A percentile compares a stretch with the other conserved stretches of the same genome.
Evolutionary conservation across 2,113 vertebrate genomes (phyloP).

Genomic region (Sciurus niger): DNA sequence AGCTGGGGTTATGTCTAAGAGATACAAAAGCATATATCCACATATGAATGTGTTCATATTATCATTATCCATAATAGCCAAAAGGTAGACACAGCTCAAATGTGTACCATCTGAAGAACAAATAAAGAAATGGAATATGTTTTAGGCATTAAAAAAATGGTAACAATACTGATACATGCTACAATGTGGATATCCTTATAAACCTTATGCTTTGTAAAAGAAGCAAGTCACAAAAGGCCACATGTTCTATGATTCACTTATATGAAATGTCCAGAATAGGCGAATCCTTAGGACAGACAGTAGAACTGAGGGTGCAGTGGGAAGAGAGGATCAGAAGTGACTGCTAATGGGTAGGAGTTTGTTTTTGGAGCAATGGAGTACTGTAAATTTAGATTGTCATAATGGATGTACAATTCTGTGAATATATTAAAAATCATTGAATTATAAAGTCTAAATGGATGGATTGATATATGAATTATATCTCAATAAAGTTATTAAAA

Average conservation of each 20-base stretch:
- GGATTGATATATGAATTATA: not conserved
- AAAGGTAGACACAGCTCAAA: not conserved
- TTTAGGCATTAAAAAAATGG: not conserved
- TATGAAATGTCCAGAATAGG: not conserved
- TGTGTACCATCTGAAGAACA: not conserved
- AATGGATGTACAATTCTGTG: not conserved
- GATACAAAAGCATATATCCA: not conserved
- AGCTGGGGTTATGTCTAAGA: not conserved
- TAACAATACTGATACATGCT: too few species aligned
- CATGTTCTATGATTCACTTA: not conserved
- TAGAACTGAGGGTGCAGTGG: not conserved
- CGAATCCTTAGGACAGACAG: not conserved
- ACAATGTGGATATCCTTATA: not conserved
- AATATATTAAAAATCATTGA: not conserved
- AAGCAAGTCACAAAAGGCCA: not conserved
- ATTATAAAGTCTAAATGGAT: not conserved
- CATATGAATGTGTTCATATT: not conserved
- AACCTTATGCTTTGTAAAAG: not conserved
- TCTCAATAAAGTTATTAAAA: not conserved
- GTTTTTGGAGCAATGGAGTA: too few species aligned
- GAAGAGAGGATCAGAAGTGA: not conserved
- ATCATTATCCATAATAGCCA: not conserved
- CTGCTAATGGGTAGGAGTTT: accelerated
- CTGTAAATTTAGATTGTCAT: not conserved
- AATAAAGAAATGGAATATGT: not conserved